These are phyloP conservation scores for Prostheceraeus crozeri DNA, from an alignment of 2,888 invertebrate genomes.

Conservation along the genomic window DNA sequence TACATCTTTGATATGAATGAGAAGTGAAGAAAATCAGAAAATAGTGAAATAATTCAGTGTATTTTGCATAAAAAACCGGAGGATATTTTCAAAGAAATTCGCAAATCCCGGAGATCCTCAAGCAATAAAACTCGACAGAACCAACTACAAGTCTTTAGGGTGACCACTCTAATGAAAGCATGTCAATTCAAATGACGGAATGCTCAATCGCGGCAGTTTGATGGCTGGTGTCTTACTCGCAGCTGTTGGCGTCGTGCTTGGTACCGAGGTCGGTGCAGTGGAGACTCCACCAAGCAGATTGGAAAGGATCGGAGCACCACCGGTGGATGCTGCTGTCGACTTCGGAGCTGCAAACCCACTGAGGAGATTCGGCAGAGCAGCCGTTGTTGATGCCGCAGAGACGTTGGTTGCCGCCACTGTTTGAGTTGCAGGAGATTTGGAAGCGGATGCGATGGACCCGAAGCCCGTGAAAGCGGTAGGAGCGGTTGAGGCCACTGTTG, in stretches of 20 bases:
- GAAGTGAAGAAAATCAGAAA: too few relatives aligned
- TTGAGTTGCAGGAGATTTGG: background rate
- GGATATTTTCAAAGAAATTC: too few relatives aligned
- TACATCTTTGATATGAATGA: too few relatives aligned
- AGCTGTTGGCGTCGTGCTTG: constrained; percentile 26
- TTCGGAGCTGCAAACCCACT: background rate
- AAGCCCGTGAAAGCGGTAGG: constrained; percentile 41
- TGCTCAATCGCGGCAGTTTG: too few relatives aligned
- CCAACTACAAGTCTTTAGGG: too few relatives aligned
- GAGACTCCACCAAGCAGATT: constrained; percentile 32
- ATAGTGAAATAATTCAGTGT: too few relatives aligned
- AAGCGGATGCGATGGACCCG: background rate
- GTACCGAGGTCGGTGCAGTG: constrained; percentile 24
- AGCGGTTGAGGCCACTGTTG: constrained; percentile 31
- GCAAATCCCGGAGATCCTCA: too few relatives aligned
- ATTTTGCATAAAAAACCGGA: too few relatives aligned
- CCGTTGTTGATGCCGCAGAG: constrained; percentile 38
- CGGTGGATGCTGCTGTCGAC: background rate
- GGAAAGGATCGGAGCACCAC: background rate
- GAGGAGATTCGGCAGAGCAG: background rate
- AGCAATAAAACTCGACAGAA: too few relatives aligned
- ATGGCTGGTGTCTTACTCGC: constrained; percentile 7
- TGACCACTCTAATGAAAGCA: too few relatives aligned
- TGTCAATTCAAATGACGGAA: too few relatives aligned
- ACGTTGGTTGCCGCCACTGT: constrained; percentile 35